Base-by-base conservation (phyloP, 2,113 vertebrate genomes). In the Nibea coibor region DNA sequence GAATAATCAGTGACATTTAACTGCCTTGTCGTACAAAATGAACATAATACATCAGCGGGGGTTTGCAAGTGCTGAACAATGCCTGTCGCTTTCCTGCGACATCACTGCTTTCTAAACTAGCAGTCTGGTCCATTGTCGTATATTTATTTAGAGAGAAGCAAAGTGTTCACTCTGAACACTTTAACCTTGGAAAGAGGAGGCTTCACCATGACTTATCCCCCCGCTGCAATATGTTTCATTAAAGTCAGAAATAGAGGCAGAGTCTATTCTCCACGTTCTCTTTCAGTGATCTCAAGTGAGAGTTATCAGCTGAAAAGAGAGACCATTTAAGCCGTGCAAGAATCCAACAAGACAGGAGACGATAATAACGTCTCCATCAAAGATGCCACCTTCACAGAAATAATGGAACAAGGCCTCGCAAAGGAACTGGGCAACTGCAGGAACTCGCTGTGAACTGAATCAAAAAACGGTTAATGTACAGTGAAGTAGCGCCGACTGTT, bases 1-100 rank as follows among this genome's bases (percentile, higher is more conserved):
- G 74, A 88, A 72, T 86, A 75, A 83, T 88, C 81, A 61, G 78
- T 70, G 83, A 74, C 79, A 80, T 88, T 90, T 84, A 86, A 79
- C 78, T 19, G 78, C 69, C 66, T 84, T 83, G 80, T 86, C 81
- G 65, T 56, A 86, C 79, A 81, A 88, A 88, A 88, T 88, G 83
- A 86, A 84, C 71, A 76, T 45, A 86, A 81, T 69, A 76, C 42
- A 81, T 51, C 81, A 75, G 72, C 1, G 3, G 58, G 77, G 69
- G 56, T 61, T 75, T 80, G 76, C 48, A 24, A 73, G 53, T 24
- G 62, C 54, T 0, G 50, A 87, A 86, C 69, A 87, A 78, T 58
- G 76, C 66, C 35, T 50, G 31, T 24, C 28, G 54, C 59, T 87
- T 31, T 22, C 22, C 50, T 66, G 48, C 3, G 4, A 74, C 67